Percentiles rank a stretch among this genome's conserved stretches.
These are phyloP conservation scores for Frieseomelitta varia DNA, from an alignment of 1,140 invertebrate genomes.

Conservation along the genomic window DNA sequence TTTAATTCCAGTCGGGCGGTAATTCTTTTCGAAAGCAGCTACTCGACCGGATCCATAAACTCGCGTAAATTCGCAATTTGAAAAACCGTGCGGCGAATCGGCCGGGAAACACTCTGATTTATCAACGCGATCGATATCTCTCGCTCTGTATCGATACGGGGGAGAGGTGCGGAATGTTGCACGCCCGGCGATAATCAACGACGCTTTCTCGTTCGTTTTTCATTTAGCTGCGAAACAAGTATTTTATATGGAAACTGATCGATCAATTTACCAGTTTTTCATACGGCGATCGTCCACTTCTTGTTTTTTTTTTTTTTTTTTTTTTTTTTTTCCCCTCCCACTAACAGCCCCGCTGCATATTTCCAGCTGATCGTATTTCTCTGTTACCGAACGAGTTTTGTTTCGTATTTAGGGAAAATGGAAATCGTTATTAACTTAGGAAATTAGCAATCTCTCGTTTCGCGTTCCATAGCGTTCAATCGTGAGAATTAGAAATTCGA, in stretches of 20 bases:
- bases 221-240: neutral
- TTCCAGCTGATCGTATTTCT: neutral
- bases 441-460: neutral
- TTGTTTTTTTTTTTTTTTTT: neutral
- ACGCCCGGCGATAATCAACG: neutral
- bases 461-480: too few species aligned
- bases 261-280: neutral
- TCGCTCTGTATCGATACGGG: neutral
- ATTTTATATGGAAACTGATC: neutral
- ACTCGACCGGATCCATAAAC: conserved; percentile 52
- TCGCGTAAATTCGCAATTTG: conserved; percentile 69
- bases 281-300: neutral
- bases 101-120: conserved; percentile 66
- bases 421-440: neutral
- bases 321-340: too few species aligned
- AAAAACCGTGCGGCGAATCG: conserved; percentile 61
- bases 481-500: too few species aligned
- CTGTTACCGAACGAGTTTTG: neutral
- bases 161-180: conserved; percentile 5
- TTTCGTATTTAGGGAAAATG: neutral
- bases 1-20: conserved; percentile 58
- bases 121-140: conserved; percentile 41
- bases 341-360: neutral
- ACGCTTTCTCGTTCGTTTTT: neutral
- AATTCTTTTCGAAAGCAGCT: conserved; percentile 55